These are phyloP conservation scores for Apodemia zela DNA, from an alignment of 2,888 invertebrate genomes.

Conservation along the genomic window DNA sequence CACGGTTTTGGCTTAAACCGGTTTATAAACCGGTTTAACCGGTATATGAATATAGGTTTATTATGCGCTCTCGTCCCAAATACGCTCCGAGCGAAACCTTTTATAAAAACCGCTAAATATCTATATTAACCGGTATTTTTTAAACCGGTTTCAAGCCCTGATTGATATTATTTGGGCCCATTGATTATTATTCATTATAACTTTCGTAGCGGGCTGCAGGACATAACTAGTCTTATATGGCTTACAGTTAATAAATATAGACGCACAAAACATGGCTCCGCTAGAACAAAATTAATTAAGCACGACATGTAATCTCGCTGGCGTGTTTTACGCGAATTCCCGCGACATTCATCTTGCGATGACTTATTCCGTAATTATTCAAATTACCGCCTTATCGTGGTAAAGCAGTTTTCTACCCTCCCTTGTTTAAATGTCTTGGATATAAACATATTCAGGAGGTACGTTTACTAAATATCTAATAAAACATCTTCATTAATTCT, in stretches of 20 bases:
- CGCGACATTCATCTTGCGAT: conserved; percentile 50
- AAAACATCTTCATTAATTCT: background rate
- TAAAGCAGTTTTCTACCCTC: conserved; percentile 61
- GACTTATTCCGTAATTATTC: conserved; percentile 68
- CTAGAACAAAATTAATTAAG: conserved; percentile 14
- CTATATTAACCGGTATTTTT: too few relatives aligned
- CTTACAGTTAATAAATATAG: conserved; percentile 1
- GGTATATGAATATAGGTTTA: too few relatives aligned
- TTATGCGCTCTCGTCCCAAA: too few relatives aligned
- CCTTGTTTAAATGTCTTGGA: background rate
- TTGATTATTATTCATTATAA: too few relatives aligned
- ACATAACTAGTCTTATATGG: background rate
- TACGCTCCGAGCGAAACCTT: too few relatives aligned
- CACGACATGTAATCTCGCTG: conserved; percentile 13
- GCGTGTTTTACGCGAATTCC: conserved; percentile 14
- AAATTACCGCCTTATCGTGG: conserved; percentile 68
- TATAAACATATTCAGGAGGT: background rate
- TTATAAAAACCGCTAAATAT: too few relatives aligned
- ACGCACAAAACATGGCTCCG: conserved; percentile 3
- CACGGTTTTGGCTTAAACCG: too few relatives aligned
- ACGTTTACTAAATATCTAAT: background rate
- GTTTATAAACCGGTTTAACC: too few relatives aligned
- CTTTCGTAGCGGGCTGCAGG: background rate
- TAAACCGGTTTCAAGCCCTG: too few relatives aligned
- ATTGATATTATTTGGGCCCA: too few relatives aligned